A percentile compares a stretch with the other conserved stretches of the same genome.
Conservation (phyloP, 2,797 vertebrate species). For the Lateolabrax maculatus region DNA sequence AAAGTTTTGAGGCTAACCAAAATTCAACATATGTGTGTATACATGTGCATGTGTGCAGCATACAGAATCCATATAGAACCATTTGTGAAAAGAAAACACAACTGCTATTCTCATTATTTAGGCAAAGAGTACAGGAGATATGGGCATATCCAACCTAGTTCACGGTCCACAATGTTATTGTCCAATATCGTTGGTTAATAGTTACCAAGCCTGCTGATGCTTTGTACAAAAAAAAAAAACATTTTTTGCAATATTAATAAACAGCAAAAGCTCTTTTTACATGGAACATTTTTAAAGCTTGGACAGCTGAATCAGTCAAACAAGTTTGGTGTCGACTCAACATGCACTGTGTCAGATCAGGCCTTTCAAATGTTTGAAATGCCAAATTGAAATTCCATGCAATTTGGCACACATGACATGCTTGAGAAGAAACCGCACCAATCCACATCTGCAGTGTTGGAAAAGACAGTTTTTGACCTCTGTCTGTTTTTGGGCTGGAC, state of each 20-base stretch:
- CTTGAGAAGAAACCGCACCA: background rate
- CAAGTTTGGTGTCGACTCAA: background rate
- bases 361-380: background rate
- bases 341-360: background rate
- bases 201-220: background rate
- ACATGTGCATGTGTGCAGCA: slow-evolving; percentile 2
- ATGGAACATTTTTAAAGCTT: background rate
- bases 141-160: background rate
- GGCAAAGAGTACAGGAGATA: background rate
- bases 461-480: background rate
- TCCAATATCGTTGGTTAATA: background rate
- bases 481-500: too few species aligned
- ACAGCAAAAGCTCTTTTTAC: background rate
- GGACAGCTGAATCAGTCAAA: background rate
- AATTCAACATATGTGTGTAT: background rate
- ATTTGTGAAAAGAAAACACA: slow-evolving; percentile 12
- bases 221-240: background rate
- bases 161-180: background rate
- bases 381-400: background rate
- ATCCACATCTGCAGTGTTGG: background rate
- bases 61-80: background rate
- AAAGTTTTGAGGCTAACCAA: slow-evolving; percentile 28
- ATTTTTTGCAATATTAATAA: background rate
- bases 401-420: background rate
- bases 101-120: background rate